Base-by-base conservation (phyloP, 2,113 vertebrate genomes). In the Andinoacara biseriatus region DNA sequence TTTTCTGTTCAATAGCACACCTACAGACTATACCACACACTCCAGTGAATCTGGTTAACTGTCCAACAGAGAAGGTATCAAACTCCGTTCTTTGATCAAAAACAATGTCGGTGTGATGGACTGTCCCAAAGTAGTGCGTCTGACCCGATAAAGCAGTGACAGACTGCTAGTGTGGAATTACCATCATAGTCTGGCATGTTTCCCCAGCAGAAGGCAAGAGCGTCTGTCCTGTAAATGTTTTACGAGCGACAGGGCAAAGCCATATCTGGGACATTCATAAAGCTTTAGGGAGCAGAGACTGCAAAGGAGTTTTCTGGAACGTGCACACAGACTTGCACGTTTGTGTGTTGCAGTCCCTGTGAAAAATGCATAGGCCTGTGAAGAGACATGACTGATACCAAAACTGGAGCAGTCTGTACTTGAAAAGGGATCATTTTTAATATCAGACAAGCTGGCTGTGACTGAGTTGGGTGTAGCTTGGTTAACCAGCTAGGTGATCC, bases 181-280 rank as follows among this genome's bases (percentile, higher is more conserved):
- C 58, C 56, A 81, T 89, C 86, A 84, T 59, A 57, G 83, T 79
- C 88, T 94, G 93, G 92, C 90, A 85, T 74, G 74, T 88, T 89
- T 86, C 86, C 80, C 52, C 78, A 78, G 90, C 93, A 95, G 92
- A 94, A 91, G 94, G 92, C 90, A 76, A 58, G 62, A 74, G 62
- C 86, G 87, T 94, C 91, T 94, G 94, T 91, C 69, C 88, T 86
- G 87, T 95, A 87, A 95, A 94, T 94, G 90, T 94, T 95, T 94
- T 80, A 95, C 35, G 57, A 87, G 81, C 58, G 57, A 77, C 29
- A 77, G 46, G 43, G 62, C 79, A 62, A 61, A 82, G 59, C 59
- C 82, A 81, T 86, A 92, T 93, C 87, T 92, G 87, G 92, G 92
- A 91, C 90, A 86, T 85, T 67, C 38, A 56, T 5, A 33, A 86